Conservation (phyloP, 2,888 invertebrate species). For the Standfussiana lucernea region DNA sequence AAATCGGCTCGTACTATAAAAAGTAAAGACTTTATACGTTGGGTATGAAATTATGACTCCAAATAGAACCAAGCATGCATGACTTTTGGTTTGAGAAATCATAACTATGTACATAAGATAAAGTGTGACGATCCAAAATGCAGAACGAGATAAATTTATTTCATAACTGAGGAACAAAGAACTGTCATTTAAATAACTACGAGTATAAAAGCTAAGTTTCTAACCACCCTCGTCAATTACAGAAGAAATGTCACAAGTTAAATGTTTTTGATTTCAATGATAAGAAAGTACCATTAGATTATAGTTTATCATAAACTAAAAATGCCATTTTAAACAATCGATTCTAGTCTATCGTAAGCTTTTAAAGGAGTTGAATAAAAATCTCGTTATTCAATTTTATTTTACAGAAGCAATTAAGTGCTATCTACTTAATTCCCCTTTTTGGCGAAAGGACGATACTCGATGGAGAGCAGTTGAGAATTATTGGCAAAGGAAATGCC, state of each 20-base stretch:
- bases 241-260: neutral
- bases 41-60: neutral
- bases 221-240: neutral
- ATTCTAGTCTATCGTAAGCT: neutral
- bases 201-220: too few species aligned
- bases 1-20: neutral
- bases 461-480: slow-evolving; percentile 33
- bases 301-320: neutral
- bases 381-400: slow-evolving; percentile 43
- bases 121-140: neutral
- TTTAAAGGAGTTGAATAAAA: slow-evolving; percentile 29
- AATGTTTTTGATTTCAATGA: neutral
- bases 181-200: neutral
- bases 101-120: neutral
- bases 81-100: neutral
- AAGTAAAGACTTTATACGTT: neutral
- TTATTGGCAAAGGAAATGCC: slow-evolving; percentile 50
- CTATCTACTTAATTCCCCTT: slow-evolving; percentile 40
- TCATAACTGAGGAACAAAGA: neutral
- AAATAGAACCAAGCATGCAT: neutral
- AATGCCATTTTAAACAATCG: neutral
- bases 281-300: neutral
- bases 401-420: slow-evolving; percentile 25
- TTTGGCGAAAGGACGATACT: slow-evolving; percentile 45
- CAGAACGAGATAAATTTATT: neutral